Conservation (phyloP, 2,113 vertebrate genomes). For the Hystrix brachyura region DNA sequence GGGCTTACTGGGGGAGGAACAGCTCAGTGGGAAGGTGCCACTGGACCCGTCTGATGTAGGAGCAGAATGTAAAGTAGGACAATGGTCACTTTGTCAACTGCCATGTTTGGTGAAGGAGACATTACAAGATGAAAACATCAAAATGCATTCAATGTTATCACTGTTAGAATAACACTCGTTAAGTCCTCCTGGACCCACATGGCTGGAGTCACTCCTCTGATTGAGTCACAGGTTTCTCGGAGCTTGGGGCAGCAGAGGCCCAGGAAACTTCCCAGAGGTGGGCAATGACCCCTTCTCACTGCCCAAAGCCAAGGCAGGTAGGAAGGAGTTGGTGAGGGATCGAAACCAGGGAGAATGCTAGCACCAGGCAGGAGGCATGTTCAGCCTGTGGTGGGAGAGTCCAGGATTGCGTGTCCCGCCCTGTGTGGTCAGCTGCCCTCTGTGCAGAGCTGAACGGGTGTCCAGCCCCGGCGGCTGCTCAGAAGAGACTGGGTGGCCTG, state of each 20-base stretch:
- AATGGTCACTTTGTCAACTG: neutral
- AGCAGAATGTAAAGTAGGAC: neutral
- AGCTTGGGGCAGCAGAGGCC: neutral
- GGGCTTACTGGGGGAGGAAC: neutral
- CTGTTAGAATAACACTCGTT: neutral
- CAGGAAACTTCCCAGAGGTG: neutral
- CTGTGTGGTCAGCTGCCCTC: neutral
- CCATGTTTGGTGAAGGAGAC: neutral
- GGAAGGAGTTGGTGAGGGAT: neutral
- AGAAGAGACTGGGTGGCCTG: neutral
- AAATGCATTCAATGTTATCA: neutral
- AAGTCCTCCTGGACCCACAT: neutral
- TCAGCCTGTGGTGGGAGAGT: neutral
- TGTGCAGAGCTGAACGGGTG: neutral
- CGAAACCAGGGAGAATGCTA: neutral
- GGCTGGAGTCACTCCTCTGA: neutral
- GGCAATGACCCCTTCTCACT: neutral
- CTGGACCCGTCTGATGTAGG: neutral
- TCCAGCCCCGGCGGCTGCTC: neutral
- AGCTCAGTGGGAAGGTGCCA: neutral
- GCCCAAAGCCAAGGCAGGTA: neutral
- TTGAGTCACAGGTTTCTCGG: neutral
- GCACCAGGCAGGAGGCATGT: neutral
- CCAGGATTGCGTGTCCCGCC: neutral
- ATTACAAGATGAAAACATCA: neutral